phyloP scores from a whole-genome alignment of 2,888 invertebrate species.

The Monochamus alternatus region DNA sequence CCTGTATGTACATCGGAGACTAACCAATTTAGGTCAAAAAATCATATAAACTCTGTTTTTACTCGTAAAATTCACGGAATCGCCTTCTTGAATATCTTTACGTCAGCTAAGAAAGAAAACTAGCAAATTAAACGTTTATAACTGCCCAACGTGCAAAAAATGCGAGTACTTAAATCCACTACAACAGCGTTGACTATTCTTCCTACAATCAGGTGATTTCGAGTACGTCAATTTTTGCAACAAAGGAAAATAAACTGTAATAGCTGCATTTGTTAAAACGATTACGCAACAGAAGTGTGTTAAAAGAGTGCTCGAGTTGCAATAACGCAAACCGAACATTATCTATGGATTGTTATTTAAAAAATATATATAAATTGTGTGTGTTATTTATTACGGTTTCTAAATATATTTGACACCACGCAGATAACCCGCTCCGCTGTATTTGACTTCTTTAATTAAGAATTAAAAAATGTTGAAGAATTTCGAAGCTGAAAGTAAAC shows the following conservation, averaged over 20 bases:
- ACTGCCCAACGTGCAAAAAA: neutral
- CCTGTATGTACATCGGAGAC: too few species aligned
- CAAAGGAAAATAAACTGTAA: slow-evolving; percentile 28
- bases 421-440: slow-evolving; percentile 20
- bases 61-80: too few species aligned
- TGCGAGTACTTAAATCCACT: neutral
- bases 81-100: neutral
- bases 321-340: slow-evolving; percentile 22
- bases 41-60: too few species aligned
- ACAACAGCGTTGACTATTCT: neutral
- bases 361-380: slow-evolving; percentile 19
- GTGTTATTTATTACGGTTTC: slow-evolving; percentile 24
- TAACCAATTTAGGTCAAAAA: too few species aligned
- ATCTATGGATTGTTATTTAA: slow-evolving; percentile 25
- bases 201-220: neutral
- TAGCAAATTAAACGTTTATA: neutral
- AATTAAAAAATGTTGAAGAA: neutral
- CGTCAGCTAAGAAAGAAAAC: too few species aligned
- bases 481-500: neutral
- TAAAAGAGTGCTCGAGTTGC: slow-evolving; percentile 22
- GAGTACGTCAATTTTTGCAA: slow-evolving; percentile 16
- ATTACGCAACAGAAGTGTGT: slow-evolving; percentile 31
- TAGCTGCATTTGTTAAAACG: slow-evolving; percentile 26
- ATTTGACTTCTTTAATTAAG: slow-evolving; percentile 19
- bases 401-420: slow-evolving; percentile 31